These are phyloP conservation scores for Andrena dorsata DNA, from an alignment of 2,888 invertebrate genomes.

Conservation along the genomic window DNA sequence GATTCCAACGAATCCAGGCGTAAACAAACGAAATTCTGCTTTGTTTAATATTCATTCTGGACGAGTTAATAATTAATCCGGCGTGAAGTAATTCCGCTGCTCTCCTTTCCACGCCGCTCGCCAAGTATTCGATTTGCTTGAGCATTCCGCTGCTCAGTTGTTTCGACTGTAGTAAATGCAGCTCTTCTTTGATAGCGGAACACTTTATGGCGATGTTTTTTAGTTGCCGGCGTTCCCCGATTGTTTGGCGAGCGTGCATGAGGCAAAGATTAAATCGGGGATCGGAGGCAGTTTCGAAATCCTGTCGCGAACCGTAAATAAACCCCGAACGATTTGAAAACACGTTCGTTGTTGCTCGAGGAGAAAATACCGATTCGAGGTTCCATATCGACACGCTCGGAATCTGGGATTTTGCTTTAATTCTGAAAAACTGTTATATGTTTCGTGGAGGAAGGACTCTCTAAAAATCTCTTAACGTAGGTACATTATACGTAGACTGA, in stretches of 20 bases:
- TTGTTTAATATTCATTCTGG: neutral
- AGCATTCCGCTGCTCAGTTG: neutral
- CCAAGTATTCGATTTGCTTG: neutral
- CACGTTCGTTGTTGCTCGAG: slow-evolving; percentile 7
- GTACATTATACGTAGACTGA: too few species aligned
- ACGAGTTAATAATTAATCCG: slow-evolving; percentile 14
- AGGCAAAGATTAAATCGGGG: neutral
- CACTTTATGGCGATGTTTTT: neutral
- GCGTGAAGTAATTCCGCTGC: neutral
- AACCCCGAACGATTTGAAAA: neutral
- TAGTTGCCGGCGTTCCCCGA: neutral
- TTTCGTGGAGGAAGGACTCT: neutral
- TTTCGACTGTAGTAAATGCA: neutral
- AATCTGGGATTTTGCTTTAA: neutral
- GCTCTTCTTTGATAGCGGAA: neutral
- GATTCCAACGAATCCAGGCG: neutral
- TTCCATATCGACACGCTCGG: neutral
- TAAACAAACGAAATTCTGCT: slow-evolving; percentile 5
- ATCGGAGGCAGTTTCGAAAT: neutral
- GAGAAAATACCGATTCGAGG: neutral
- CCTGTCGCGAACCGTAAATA: slow-evolving; percentile 1
- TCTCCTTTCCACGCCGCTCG: neutral
- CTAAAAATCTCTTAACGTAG: too few species aligned
- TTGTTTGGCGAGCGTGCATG: neutral
- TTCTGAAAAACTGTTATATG: neutral